Percentiles rank a stretch among this genome's conserved stretches.
phyloP scores from a whole-genome alignment of 2,888 invertebrate genomes.

The Chaetoderma sp. region DNA sequence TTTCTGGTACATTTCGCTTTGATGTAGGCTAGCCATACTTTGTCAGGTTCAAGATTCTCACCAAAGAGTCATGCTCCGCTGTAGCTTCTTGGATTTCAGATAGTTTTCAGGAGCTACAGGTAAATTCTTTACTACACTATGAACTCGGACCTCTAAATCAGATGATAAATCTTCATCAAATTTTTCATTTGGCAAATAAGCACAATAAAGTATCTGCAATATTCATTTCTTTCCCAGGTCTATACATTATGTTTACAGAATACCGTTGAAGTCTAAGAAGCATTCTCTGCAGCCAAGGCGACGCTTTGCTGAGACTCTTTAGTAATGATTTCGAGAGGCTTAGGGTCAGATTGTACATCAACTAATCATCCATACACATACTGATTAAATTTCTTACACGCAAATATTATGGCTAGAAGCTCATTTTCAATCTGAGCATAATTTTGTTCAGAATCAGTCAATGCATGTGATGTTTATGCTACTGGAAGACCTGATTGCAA shows the following conservation, averaged over 20 bases:
- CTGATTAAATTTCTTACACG: conserved; percentile 28
- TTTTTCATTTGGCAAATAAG: conserved; percentile 13
- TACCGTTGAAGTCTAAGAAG: conserved; percentile 26
- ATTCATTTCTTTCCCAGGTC: conserved; percentile 36
- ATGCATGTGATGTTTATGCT: conserved; percentile 35
- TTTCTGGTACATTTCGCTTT: too few species aligned
- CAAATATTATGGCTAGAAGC: conserved; percentile 29
- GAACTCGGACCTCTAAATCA: too few species aligned
- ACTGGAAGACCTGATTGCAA: conserved; percentile 32
- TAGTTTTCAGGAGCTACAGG: not conserved
- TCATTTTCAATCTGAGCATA: conserved; percentile 40
- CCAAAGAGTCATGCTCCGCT: too few species aligned
- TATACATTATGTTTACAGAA: conserved; percentile 18
- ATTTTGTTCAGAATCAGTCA: conserved; percentile 29
- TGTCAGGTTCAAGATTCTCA: too few species aligned
- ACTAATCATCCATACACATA: conserved; percentile 31
- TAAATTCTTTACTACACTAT: not conserved
- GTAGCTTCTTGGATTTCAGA: too few species aligned
- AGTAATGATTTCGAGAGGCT: conserved; percentile 30
- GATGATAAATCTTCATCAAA: too few species aligned
- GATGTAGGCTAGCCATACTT: too few species aligned
- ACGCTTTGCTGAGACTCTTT: conserved; percentile 12
- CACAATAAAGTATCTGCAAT: conserved; percentile 40
- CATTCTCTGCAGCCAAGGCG: conserved; percentile 32
- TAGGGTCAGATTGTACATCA: conserved; percentile 37